Evolutionary conservation across 2,888 invertebrate species (phyloP).

Genomic region (Hedychridium roseum): DNA sequence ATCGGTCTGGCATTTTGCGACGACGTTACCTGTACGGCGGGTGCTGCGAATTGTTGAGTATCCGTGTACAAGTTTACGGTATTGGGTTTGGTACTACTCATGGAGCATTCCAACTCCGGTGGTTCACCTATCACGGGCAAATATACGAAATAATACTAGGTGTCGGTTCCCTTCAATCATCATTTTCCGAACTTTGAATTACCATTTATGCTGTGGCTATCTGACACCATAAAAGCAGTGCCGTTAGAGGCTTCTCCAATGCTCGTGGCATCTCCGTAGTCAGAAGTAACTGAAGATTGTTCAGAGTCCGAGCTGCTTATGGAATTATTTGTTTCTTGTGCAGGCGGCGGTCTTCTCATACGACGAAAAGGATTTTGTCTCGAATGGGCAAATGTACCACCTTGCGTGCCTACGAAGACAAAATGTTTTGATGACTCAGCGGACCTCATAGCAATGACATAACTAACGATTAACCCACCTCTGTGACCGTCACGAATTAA

Average conservation of each 20-base stretch:
- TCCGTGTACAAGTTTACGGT: slow-evolving; percentile 48
- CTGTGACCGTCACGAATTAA: slow-evolving; percentile 65
- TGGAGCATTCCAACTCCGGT: slow-evolving; percentile 48
- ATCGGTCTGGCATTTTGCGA: slow-evolving; percentile 17
- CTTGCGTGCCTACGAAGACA: slow-evolving; percentile 64
- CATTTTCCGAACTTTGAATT: no score
- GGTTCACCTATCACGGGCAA: slow-evolving; percentile 57
- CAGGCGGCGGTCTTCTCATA: slow-evolving; percentile 31
- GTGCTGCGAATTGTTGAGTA: slow-evolving; percentile 42
- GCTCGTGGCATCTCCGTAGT: slow-evolving; percentile 33
- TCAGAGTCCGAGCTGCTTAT: slow-evolving; percentile 46
- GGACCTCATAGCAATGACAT: no score
- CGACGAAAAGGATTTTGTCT: slow-evolving; percentile 69
- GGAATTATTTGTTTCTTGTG: slow-evolving; percentile 38
- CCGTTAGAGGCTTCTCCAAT: slow-evolving; percentile 41
- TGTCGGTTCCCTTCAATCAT: no score
- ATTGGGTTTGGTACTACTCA: slow-evolving; percentile 50
- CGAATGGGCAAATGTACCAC: slow-evolving; percentile 74
- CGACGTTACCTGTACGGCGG: slow-evolving; percentile 24
- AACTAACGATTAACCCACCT: slow-evolving; percentile 37
- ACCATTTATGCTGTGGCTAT: slow-evolving; percentile 60
- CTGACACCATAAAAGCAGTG: slow-evolving; percentile 50
- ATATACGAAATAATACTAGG: no score
- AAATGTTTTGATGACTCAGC: no score
- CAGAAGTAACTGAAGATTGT: slow-evolving; percentile 17